Percentiles rank a stretch among this genome's conserved stretches.
phyloP scores from a whole-genome alignment of 2,113 vertebrate species.

The Scortum barcoo region DNA sequence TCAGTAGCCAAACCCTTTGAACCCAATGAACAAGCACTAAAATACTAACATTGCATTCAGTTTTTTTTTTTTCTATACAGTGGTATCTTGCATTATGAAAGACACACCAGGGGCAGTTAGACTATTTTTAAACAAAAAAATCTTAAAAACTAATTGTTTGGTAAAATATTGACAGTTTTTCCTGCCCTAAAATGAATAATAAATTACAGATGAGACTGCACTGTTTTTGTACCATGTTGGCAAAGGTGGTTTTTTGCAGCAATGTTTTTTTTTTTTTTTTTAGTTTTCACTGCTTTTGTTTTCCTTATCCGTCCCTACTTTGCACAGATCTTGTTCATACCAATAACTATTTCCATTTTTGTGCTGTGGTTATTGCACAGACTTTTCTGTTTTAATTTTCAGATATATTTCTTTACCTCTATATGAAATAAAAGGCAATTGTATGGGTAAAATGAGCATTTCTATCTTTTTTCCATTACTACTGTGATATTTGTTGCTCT shows the following conservation, averaged over 20 bases:
- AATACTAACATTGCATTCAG: neutral
- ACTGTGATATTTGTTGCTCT: neutral
- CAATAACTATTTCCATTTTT: constrained; percentile 48
- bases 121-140: neutral
- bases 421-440: constrained; percentile 70
- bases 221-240: neutral
- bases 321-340: constrained; percentile 46
- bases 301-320: constrained; percentile 22
- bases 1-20: neutral
- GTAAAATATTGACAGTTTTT: neutral
- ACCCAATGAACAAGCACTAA: neutral
- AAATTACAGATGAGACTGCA: neutral
- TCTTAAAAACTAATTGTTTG: neutral
- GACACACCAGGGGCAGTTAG: neutral
- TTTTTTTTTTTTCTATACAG: neutral
- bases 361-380: constrained; percentile 64
- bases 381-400: constrained; percentile 64
- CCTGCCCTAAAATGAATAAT: neutral
- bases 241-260: neutral
- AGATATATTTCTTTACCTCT: constrained; percentile 68
- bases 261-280: neutral
- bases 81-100: neutral
- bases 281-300: constrained; percentile 17
- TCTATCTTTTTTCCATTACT: neutral
- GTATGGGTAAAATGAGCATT: constrained; percentile 28